These are phyloP conservation scores for Polylopha cassiicola DNA, from an alignment of 2,888 invertebrate species.

Conservation along the genomic window DNA sequence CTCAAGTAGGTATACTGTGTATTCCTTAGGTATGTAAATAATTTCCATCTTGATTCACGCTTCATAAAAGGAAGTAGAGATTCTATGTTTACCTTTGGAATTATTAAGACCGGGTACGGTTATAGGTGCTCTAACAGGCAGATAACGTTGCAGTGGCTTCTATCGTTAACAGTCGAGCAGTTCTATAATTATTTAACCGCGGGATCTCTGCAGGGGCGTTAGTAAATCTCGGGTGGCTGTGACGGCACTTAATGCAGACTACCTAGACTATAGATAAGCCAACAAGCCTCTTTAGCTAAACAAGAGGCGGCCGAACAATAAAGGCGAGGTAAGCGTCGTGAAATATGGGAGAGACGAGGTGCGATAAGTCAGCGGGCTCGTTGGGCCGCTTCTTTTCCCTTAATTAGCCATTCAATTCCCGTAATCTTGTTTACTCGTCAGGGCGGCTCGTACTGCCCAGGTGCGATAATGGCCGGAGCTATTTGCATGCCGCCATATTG, in stretches of 20 bases:
- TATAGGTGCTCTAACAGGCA: slow-evolving; percentile 5
- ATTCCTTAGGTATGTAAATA: too few species aligned
- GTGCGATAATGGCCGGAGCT: slow-evolving; percentile 76
- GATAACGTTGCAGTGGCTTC: slow-evolving; percentile 11
- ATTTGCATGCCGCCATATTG: slow-evolving; percentile 78
- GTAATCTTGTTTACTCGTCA: slow-evolving; percentile 76
- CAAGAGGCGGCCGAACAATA: slow-evolving; percentile 70
- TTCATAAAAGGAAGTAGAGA: too few species aligned
- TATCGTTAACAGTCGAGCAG: slow-evolving; percentile 19
- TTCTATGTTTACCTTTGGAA: too few species aligned
- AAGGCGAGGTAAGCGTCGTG: slow-evolving; percentile 70
- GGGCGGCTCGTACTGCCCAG: slow-evolving; percentile 66
- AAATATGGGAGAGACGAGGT: slow-evolving; percentile 70
- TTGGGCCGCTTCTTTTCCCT: slow-evolving; percentile 70
- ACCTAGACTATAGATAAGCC: slow-evolving; percentile 69
- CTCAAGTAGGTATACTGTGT: too few species aligned
- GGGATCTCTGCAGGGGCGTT: slow-evolving; percentile 41
- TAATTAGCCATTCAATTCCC: slow-evolving; percentile 77
- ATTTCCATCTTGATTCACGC: too few species aligned
- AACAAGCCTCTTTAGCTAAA: slow-evolving; percentile 70
- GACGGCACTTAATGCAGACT: slow-evolving; percentile 67
- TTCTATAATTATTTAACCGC: slow-evolving; percentile 39
- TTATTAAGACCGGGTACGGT: too few species aligned
- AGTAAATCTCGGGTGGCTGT: slow-evolving; percentile 56
- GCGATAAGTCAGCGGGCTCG: slow-evolving; percentile 64